Percentiles rank a stretch among this genome's conserved stretches.
phyloP scores from a whole-genome alignment of 2,888 invertebrate genomes.

The Adela reaumurella region DNA sequence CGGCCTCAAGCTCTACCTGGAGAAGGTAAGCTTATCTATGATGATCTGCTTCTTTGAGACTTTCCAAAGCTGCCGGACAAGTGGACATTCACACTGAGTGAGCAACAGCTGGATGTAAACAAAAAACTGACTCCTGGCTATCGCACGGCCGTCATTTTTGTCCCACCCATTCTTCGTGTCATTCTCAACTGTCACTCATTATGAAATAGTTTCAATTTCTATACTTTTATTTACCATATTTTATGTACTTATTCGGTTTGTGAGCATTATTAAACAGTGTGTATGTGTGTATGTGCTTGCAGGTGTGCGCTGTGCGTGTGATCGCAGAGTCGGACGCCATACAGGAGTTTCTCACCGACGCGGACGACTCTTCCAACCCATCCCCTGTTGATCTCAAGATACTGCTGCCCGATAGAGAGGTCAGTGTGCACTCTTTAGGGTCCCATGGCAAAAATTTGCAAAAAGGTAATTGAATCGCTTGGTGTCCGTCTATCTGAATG shows the following conservation, averaged over 20 bases:
- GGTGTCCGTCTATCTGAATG: no score
- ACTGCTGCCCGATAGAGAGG: constrained; percentile 84
- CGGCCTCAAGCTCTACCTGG: constrained; percentile 95
- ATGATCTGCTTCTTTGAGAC: no score
- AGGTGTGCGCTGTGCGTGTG: constrained; percentile 93
- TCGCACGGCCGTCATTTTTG: no score
- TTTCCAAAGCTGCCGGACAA: constrained; percentile 98
- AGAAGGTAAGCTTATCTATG: no score
- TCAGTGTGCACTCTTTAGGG: not conserved
- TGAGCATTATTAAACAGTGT: not conserved
- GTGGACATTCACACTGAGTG: constrained; percentile 96
- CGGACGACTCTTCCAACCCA: constrained; percentile 76
- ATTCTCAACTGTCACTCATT: no score
- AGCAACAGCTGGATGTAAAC: constrained; percentile 96
- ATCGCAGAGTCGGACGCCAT: constrained; percentile 97
- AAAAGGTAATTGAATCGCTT: no score
- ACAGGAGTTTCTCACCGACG: constrained; percentile 94
- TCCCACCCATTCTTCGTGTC: no score
- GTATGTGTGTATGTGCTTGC: constrained; percentile 6
- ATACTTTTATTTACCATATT: no score
- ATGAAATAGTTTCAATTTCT: no score
- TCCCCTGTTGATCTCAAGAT: constrained; percentile 74
- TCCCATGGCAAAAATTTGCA: no score
- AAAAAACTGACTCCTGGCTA: no score
- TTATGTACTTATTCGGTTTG: no score